Evolutionary conservation across 2,888 invertebrate species (phyloP).

Genomic region (Hoplodrina ambigua): DNA sequence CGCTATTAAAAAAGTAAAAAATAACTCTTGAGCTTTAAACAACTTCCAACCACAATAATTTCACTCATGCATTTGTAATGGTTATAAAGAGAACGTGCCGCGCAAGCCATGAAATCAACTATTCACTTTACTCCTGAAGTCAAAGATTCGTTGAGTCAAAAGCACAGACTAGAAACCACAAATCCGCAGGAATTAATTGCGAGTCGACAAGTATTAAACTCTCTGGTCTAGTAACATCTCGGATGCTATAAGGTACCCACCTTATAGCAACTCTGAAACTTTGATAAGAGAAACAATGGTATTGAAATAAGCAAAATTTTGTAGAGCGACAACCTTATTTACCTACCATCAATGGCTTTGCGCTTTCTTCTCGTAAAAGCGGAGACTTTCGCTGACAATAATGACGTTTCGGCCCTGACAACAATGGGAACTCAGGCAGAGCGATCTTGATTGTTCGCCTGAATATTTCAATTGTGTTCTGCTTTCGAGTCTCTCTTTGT

Average conservation of each 20-base stretch:
- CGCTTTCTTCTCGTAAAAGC: constrained; percentile 80
- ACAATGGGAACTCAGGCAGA: constrained; percentile 74
- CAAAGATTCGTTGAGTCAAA: constrained; percentile 33
- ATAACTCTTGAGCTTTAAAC: too few species aligned
- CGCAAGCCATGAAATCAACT: constrained; percentile 7
- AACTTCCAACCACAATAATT: background rate
- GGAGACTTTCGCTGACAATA: constrained; percentile 80
- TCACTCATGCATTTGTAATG: constrained; percentile 4
- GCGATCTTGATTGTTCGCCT: constrained; percentile 77
- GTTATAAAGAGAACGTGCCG: constrained; percentile 5
- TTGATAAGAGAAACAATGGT: constrained; percentile 64
- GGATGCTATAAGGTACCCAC: constrained; percentile 59
- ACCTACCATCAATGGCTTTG: constrained; percentile 76
- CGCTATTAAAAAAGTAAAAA: too few species aligned
- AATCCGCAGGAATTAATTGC: constrained; percentile 63
- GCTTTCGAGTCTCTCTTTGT: constrained; percentile 70
- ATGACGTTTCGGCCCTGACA: constrained; percentile 77
- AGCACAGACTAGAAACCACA: constrained; percentile 39
- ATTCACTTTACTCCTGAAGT: constrained; percentile 23
- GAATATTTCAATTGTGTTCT: constrained; percentile 78
- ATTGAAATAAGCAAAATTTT: constrained; percentile 70
- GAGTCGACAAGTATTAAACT: constrained; percentile 59
- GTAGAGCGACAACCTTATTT: constrained; percentile 73
- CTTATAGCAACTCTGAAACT: constrained; percentile 62
- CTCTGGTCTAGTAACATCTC: constrained; percentile 63